Conservation (phyloP, 1,140 invertebrate genomes). For the Vollenhovia emeryi region DNA sequence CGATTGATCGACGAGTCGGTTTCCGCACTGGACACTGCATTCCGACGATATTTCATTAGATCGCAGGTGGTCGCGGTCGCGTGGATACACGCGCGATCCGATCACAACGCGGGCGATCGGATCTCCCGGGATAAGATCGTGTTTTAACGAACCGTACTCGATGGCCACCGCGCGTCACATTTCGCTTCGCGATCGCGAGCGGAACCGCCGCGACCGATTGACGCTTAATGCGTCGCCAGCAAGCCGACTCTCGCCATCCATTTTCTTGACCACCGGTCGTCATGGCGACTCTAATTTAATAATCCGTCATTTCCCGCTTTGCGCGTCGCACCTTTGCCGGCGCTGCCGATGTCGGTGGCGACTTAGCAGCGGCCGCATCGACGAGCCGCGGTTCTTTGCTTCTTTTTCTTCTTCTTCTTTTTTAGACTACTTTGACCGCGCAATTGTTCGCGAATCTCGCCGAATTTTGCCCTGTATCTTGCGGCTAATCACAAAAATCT, state of each 20-base stretch:
- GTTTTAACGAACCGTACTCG: neutral
- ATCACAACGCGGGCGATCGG: neutral
- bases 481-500: neutral
- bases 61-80: neutral
- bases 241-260: slow-evolving; percentile 70
- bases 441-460: neutral
- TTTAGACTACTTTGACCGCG: neutral
- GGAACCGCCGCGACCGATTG: slow-evolving; percentile 14
- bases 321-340: slow-evolving; percentile 23
- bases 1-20: neutral
- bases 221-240: slow-evolving; percentile 41
- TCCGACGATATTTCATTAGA: neutral
- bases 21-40: neutral
- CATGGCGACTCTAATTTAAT: slow-evolving; percentile 82
- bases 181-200: neutral
- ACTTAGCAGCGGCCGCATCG: neutral
- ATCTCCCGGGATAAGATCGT: slow-evolving; percentile 18
- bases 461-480: neutral
- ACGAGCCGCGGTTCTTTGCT: neutral
- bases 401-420: neutral
- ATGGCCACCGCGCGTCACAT: neutral
- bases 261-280: slow-evolving; percentile 75
- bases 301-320: slow-evolving; percentile 59
- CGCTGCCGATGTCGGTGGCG: neutral
- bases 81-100: neutral